Conservation (phyloP, 2,888 invertebrate species). For the Eristalis arbustorum region DNA sequence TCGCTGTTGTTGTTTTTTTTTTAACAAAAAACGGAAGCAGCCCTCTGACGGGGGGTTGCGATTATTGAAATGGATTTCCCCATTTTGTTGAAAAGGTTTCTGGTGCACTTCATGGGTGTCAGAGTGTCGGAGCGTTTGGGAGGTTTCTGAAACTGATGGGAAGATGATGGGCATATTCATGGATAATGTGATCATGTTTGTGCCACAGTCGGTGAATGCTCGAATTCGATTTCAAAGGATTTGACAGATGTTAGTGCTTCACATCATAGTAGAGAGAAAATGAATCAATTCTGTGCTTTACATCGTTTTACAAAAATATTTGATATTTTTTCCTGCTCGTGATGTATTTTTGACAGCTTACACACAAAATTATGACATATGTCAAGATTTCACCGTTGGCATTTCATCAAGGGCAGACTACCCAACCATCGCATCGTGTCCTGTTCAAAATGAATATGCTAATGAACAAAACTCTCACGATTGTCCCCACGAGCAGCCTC, state of each 20-base stretch:
- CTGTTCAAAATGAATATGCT: too few species aligned
- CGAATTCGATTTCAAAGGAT: not conserved
- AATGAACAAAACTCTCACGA: too few species aligned
- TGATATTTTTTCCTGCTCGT: too few species aligned
- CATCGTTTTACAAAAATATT: too few species aligned
- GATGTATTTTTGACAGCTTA: too few species aligned
- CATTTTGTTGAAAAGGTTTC: not conserved
- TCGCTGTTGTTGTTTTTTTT: not conserved
- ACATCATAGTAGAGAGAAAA: too few species aligned
- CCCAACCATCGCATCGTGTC: too few species aligned
- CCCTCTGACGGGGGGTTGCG: not conserved
- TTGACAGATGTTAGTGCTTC: not conserved
- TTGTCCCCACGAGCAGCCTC: too few species aligned
- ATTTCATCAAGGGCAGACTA: too few species aligned
- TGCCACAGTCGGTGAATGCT: not conserved
- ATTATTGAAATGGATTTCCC: not conserved
- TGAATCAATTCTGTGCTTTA: too few species aligned
- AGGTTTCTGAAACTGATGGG: not conserved
- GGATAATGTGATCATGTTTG: not conserved
- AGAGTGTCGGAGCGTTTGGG: not conserved
- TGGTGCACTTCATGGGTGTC: not conserved
- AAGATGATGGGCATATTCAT: not conserved
- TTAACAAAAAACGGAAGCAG: not conserved
- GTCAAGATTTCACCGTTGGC: too few species aligned
- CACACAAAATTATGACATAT: too few species aligned